These are phyloP conservation scores for Aspidiotus rigidus DNA, from an alignment of 2,888 invertebrate species.

Conservation along the genomic window DNA sequence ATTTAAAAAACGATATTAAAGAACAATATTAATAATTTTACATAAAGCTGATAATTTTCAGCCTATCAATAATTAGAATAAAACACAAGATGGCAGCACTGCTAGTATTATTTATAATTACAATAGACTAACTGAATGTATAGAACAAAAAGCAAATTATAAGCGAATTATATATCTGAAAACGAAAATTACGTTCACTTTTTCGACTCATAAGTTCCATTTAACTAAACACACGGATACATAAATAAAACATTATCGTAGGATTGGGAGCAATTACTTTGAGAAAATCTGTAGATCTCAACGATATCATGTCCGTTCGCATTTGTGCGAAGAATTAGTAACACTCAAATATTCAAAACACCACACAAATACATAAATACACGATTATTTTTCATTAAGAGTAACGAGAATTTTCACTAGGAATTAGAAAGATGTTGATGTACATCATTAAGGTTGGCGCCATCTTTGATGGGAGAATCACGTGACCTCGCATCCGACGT, in stretches of 20 bases:
- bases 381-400: constrained; percentile 18
- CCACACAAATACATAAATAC: constrained; percentile 5
- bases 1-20: neutral
- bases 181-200: neutral
- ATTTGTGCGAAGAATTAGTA: neutral
- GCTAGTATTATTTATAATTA: neutral
- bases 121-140: constrained; percentile 25
- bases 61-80: constrained; percentile 15
- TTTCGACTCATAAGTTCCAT: neutral
- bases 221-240: neutral
- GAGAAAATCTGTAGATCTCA: constrained; percentile 27
- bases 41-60: constrained; percentile 28
- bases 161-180: neutral
- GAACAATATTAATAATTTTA: constrained; percentile 1
- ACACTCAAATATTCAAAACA: constrained; percentile 11
- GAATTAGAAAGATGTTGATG: constrained; percentile 8
- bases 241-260: constrained; percentile 1
- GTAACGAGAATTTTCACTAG: constrained; percentile 21
- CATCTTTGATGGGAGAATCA: constrained; percentile 50
- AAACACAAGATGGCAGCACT: constrained; percentile 34
- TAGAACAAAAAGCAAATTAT: constrained; percentile 19
- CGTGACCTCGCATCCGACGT: constrained; percentile 43
- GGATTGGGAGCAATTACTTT: constrained; percentile 15
- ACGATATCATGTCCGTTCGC: constrained; percentile 32
- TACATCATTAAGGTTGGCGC: constrained; percentile 46